These are phyloP conservation scores for Homalodisca vitripennis DNA, from an alignment of 1,140 invertebrate species.

Conservation along the genomic window DNA sequence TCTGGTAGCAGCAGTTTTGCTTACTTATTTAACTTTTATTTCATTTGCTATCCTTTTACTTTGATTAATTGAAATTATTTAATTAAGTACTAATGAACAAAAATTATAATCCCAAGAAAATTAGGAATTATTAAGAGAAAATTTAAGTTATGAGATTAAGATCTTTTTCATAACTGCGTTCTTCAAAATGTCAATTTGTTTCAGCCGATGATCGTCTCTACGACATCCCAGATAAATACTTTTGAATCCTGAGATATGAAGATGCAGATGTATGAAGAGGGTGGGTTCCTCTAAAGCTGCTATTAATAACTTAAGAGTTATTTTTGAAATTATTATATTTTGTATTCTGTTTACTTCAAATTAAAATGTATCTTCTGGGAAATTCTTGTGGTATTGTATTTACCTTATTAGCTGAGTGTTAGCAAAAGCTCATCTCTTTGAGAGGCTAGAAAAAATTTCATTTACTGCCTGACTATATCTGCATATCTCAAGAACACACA, in stretches of 20 bases:
- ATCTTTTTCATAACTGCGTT: not conserved
- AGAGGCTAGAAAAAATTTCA: too few relatives aligned
- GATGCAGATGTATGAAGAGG: slow-evolving; percentile 85
- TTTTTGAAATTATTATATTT: too few relatives aligned
- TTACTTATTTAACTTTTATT: not conserved
- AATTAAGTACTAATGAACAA: not conserved
- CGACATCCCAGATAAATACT: slow-evolving; percentile 96
- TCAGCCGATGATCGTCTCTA: slow-evolving; percentile 91
- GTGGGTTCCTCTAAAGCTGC: too few relatives aligned
- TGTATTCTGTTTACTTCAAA: too few relatives aligned
- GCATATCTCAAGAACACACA: too few relatives aligned
- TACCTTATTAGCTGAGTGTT: too few relatives aligned
- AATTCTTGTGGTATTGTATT: too few relatives aligned
- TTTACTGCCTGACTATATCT: too few relatives aligned
- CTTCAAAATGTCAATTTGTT: slow-evolving; percentile 34
- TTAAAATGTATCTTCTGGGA: too few relatives aligned
- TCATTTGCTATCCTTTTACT: not conserved
- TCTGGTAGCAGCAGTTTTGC: too few relatives aligned
- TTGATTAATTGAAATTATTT: not conserved
- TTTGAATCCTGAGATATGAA: slow-evolving; percentile 97
- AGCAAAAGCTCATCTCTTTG: too few relatives aligned
- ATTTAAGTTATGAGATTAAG: not conserved
- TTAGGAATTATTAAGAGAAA: not conserved
- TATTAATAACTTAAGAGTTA: too few relatives aligned
- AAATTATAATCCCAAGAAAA: not conserved